Base-by-base conservation (phyloP, 2,797 vertebrate genomes). In the Spatula versicolor region DNA sequence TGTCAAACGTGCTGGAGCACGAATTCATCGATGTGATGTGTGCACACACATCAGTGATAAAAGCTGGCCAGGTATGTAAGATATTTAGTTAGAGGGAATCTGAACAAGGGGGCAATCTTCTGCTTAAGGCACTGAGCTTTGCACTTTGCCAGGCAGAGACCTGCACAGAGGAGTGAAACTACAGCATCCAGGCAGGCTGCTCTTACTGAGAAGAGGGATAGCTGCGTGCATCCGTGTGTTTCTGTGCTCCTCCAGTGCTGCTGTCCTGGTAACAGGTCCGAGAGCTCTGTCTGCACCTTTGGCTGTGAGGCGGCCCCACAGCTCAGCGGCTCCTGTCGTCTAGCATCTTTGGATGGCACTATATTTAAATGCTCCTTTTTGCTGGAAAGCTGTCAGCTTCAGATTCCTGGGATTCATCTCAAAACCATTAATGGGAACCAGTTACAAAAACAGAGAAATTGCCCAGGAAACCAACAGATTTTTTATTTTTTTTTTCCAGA, bases 351-450 rank as follows among this genome's bases (percentile, higher is more conserved):
- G 68, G 58, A 92, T 67, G 83, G 86, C 93, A 83, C 46, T 33
- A 22, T 3, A 63, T 91, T 88, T n/a, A 88, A 95, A 80, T 59
- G 60, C 13, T 39, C 59, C 60, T 55, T 92, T 54, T 26, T 56
- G 76, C 12, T 92, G 95, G 86, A 81, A 78, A 83, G 84, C n/a
- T 35, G 20, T 90, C 93, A 41, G 59, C 64, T 85, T 54, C 83
- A 58, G 87, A 97, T 96, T 96, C 94, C 88, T 93, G 94, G 91
- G 91, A 95, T 95, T 96, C 83, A 75, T 84, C 93, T 95, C 92
- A 83, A 96, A 96, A 91, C 63, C 95, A 55, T 87, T 95, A 92
- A 96, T 81, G 91, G 62, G 91, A 97, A 96, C 86, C 97, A 96
- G 74, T 95, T 93, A 95, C 9, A 85, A 94, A 96, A 97, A 94